These are phyloP conservation scores for Bimastos eiseni DNA, from an alignment of 2,888 invertebrate species.

Conservation along the genomic window DNA sequence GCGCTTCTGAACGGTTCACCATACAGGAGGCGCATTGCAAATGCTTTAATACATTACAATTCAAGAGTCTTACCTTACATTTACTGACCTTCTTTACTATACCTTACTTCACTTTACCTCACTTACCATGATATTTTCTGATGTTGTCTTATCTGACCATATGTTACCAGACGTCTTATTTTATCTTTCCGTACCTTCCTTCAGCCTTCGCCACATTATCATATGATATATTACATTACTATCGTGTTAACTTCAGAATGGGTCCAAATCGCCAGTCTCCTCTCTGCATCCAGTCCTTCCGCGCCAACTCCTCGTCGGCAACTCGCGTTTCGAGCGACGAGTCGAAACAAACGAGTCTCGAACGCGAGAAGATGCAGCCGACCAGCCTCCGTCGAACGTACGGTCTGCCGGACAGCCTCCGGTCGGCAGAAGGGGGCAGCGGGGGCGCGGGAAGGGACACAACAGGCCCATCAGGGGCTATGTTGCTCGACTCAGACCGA, in stretches of 20 bases:
- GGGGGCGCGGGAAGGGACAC: neutral
- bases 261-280: neutral
- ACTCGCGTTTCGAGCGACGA: conserved; percentile 7
- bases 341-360: neutral
- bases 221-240: too few relatives aligned
- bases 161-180: neutral
- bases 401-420: neutral
- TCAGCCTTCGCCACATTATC: too few relatives aligned
- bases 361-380: neutral
- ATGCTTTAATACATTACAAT: neutral
- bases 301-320: neutral
- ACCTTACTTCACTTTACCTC: neutral
- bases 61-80: too few relatives aligned
- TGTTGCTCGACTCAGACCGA: conserved; percentile 22
- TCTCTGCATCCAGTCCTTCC: neutral
- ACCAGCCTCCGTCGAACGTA: neutral
- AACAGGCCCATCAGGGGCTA: neutral
- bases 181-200: neutral
- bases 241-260: neutral
- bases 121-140: neutral
- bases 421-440: neutral
- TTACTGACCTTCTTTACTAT: neutral
- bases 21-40: too few relatives aligned
- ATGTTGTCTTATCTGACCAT: neutral
- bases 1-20: too few relatives aligned